phyloP scores from a whole-genome alignment of 2,797 vertebrate genomes.

The Nothura maculosa region DNA sequence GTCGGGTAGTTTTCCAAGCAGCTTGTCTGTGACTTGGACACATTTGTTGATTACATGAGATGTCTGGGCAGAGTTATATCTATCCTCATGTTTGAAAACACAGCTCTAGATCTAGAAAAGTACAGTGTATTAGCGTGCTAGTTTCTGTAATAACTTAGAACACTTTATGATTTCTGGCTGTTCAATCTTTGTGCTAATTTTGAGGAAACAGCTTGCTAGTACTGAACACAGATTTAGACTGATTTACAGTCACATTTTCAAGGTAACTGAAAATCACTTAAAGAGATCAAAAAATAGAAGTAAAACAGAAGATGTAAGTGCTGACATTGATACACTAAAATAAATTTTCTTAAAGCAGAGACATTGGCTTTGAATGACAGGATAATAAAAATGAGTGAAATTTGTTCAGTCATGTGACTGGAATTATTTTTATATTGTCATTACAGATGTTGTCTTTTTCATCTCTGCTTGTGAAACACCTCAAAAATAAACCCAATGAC shows the following conservation, averaged over 20 bases:
- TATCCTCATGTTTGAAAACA: background rate
- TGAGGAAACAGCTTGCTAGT: background rate
- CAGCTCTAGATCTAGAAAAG: background rate
- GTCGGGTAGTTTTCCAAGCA: background rate
- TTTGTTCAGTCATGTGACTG: fast-evolving
- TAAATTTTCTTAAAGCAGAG: background rate
- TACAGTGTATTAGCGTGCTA: fast-evolving
- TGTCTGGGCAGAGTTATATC: background rate
- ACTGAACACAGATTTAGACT: background rate
- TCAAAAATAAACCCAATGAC: background rate
- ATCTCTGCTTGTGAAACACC: background rate
- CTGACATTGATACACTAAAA: background rate
- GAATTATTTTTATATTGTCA: background rate
- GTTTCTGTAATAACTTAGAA: background rate
- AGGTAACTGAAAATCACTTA: background rate
- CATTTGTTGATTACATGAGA: background rate
- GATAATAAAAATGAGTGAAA: background rate
- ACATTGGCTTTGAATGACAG: background rate
- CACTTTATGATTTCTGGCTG: background rate
- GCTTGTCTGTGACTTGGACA: background rate
- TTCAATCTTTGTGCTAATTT: background rate
- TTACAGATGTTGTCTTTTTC: background rate
- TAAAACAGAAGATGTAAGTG: background rate
- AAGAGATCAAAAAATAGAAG: background rate
- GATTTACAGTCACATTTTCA: background rate